phyloP scores from a whole-genome alignment of 35 echinoderm and acorn worm genomes.

The Acanthaster planci region DNA sequence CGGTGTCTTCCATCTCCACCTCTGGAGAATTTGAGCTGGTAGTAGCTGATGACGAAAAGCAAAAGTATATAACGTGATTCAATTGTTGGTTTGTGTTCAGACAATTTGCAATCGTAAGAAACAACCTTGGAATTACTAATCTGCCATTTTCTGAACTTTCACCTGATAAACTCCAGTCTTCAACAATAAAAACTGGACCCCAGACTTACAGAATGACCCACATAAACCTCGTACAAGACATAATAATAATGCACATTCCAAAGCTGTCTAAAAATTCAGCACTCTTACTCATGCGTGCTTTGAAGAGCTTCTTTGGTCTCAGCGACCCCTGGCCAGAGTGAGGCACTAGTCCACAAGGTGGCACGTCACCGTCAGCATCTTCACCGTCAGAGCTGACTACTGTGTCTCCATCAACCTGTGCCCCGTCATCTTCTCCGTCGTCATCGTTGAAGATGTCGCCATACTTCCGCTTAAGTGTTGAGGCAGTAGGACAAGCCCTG shows the following conservation, averaged over 20 bases:
- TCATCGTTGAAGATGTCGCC: neutral
- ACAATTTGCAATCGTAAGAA: too few species aligned
- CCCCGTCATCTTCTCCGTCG: neutral
- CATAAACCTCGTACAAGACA: neutral
- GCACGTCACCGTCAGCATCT: neutral
- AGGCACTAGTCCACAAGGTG: too few species aligned
- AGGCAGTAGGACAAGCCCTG: neutral
- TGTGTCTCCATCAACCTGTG: neutral
- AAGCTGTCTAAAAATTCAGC: neutral
- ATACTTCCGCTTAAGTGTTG: neutral
- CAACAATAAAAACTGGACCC: too few species aligned
- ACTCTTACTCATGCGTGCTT: neutral
- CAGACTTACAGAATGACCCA: neutral
- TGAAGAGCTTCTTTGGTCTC: constrained; percentile 20
- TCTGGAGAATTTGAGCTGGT: neutral
- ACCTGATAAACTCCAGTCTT: too few species aligned
- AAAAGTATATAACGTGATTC: too few species aligned
- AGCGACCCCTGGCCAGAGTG: neutral
- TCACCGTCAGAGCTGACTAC: neutral
- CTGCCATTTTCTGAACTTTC: too few species aligned
- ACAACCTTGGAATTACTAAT: too few species aligned
- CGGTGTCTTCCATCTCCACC: neutral
- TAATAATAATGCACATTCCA: neutral
- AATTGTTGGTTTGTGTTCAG: too few species aligned
- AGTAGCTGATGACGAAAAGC: too few species aligned